These are phyloP conservation scores for Eumaeus atala DNA, from an alignment of 1,140 invertebrate species.

Conservation along the genomic window DNA sequence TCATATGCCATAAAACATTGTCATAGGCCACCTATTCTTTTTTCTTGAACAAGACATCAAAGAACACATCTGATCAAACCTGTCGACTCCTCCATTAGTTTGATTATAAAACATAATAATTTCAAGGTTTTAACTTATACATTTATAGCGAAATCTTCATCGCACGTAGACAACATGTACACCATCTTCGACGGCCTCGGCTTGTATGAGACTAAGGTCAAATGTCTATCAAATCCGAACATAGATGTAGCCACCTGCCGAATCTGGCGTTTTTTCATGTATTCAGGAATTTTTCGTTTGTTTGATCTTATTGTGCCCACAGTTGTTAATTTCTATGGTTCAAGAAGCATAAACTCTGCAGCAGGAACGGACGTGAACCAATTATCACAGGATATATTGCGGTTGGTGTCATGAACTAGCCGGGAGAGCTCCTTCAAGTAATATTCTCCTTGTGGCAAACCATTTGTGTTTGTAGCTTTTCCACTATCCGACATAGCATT, in stretches of 20 bases:
- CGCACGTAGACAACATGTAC: neutral
- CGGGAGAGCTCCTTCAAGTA: conserved; percentile 2
- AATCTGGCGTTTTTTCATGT: conserved; percentile 22
- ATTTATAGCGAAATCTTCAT: neutral
- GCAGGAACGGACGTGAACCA: conserved; percentile 11
- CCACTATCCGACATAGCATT: conserved; percentile 29
- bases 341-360: neutral
- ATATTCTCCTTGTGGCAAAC: conserved; percentile 3
- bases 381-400: conserved; percentile 11
- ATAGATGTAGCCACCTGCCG: conserved; percentile 21
- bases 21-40: neutral
- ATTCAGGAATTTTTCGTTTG: conserved; percentile 22
- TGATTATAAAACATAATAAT: conserved; percentile 6
- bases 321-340: conserved; percentile 19
- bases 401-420: neutral
- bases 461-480: conserved; percentile 14
- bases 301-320: conserved; percentile 22
- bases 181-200: neutral
- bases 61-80: conserved; percentile 3
- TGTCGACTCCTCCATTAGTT: conserved; percentile 6
- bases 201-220: conserved; percentile 9
- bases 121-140: conserved; percentile 1
- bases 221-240: conserved; percentile 24
- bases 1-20: neutral
- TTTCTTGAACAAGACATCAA: neutral